Evolutionary conservation across 2,888 invertebrate genomes (phyloP).

Genomic region (Platycheirus albimanus): DNA sequence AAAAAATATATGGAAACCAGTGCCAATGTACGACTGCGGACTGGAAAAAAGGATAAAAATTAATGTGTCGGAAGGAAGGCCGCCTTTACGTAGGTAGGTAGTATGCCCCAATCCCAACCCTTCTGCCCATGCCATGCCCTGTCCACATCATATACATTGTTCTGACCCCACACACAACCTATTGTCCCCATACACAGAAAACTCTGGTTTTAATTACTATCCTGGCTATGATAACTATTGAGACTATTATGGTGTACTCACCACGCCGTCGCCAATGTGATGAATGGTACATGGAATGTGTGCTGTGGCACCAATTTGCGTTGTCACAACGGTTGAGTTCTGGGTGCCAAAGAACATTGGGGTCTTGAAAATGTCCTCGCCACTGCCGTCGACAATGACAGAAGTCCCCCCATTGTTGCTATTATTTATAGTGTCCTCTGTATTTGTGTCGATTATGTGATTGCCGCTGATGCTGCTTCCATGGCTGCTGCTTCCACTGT

Average conservation of each 20-base stretch:
- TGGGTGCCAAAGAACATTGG: conserved; percentile 92
- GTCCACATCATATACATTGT: neutral
- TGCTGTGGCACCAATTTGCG: conserved; percentile 93
- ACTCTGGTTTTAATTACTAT: conserved; percentile 36
- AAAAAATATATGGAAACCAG: conserved; percentile 51
- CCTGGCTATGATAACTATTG: conserved; percentile 19
- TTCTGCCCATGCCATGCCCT: too few relatives aligned
- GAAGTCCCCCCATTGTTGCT: conserved; percentile 70
- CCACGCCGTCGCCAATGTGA: conserved; percentile 94
- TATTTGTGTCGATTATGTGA: conserved; percentile 72
- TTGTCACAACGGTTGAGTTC: conserved; percentile 91
- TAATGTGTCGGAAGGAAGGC: conserved; percentile 46
- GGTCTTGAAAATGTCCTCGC: conserved; percentile 83
- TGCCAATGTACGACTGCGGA: conserved; percentile 5
- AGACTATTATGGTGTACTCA: conserved; percentile 84
- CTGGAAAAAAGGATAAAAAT: conserved; percentile 43
- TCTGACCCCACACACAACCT: conserved; percentile 4
- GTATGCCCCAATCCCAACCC: neutral
- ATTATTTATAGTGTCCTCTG: conserved; percentile 75
- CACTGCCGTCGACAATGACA: conserved; percentile 76
- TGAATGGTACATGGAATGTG: conserved; percentile 92
- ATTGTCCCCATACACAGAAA: conserved; percentile 10
- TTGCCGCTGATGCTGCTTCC: conserved; percentile 56
- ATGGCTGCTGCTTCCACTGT: conserved; percentile 12
- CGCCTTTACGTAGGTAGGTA: neutral